Evolutionary conservation across 2,797 vertebrate species (phyloP).

Genomic region (Anisognathus igniventris): DNA sequence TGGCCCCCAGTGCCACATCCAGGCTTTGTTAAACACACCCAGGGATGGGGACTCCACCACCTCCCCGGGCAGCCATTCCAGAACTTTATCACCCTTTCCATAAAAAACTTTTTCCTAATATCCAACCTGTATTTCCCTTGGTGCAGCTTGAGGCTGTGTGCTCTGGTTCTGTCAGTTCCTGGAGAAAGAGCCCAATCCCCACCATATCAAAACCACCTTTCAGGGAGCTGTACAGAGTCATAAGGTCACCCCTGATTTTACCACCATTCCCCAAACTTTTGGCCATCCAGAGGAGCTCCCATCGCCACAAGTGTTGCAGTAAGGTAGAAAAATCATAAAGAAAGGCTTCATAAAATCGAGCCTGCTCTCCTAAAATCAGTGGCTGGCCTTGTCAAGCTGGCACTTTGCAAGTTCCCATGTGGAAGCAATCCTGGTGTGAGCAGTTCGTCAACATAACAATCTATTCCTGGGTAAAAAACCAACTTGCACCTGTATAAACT

Average conservation of each 20-base stretch:
- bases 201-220: neutral
- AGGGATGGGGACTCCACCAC: neutral
- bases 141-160: accelerated
- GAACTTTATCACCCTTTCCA: neutral
- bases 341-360: neutral
- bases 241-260: neutral
- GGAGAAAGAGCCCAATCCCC: neutral
- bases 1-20: neutral
- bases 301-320: neutral
- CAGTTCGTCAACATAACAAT: neutral
- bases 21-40: neutral
- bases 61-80: neutral
- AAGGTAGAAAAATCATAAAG: neutral
- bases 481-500: neutral
- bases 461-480: neutral
- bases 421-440: neutral
- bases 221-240: neutral
- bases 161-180: neutral
- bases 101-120: neutral
- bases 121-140: neutral
- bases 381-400: neutral
- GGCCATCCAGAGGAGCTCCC: neutral
- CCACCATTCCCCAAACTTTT: neutral
- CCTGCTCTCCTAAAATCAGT: neutral
- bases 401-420: neutral